A percentile compares a stretch with the other conserved stretches of the same genome.
These are phyloP conservation scores for Phania funesta DNA, from an alignment of 2,888 invertebrate species.

Conservation along the genomic window DNA sequence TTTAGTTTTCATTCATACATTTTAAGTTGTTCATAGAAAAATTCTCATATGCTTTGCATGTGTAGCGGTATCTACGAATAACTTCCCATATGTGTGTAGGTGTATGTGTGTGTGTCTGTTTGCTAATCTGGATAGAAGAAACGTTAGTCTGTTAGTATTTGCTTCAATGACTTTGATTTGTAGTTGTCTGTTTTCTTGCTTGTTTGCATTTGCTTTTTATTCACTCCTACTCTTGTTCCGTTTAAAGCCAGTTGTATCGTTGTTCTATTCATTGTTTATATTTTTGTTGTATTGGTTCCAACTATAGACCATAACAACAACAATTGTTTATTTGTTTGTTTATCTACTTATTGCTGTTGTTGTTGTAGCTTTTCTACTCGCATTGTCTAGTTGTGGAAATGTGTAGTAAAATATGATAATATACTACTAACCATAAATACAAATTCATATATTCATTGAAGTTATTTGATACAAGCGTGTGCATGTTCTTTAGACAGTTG, in stretches of 20 bases:
- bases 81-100: neutral
- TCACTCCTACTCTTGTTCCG: neutral
- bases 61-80: neutral
- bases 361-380: slow-evolving; percentile 1
- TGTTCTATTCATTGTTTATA: slow-evolving; percentile 50
- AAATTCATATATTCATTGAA: slow-evolving; percentile 21
- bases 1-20: too few relatives aligned
- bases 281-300: slow-evolving; percentile 52
- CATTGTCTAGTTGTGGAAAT: neutral
- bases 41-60: too few relatives aligned
- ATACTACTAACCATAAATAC: slow-evolving; percentile 25
- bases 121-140: slow-evolving; percentile 21
- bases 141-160: slow-evolving; percentile 50
- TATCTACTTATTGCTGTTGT: slow-evolving; percentile 55
- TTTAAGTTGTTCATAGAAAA: too few relatives aligned
- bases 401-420: slow-evolving; percentile 28
- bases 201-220: neutral
- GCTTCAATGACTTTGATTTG: slow-evolving; percentile 69
- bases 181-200: slow-evolving; percentile 48
- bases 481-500: neutral
- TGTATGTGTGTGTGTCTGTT: neutral
- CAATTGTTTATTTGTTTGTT: slow-evolving; percentile 61
- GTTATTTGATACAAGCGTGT: neutral
- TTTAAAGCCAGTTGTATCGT: neutral
- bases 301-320: slow-evolving; percentile 35